Base-by-base conservation (phyloP, 2,888 invertebrate species). In the Aromia moschata region DNA sequence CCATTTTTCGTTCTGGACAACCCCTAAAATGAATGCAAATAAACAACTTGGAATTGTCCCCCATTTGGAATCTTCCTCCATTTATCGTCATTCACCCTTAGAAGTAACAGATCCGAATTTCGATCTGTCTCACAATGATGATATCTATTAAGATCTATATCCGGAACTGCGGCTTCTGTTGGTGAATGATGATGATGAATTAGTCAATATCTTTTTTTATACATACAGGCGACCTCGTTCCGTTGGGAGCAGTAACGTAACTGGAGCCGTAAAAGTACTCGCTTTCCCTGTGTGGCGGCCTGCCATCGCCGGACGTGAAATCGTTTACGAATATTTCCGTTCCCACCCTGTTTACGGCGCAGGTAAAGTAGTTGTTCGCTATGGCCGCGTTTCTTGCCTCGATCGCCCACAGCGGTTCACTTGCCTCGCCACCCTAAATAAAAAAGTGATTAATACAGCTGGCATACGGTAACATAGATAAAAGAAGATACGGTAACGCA, bases 221-320 rank as follows among this genome's bases (percentile, higher is more conserved):
- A 64, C 65, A 82, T 81, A 91, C 92, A 12, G 93, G 94, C 57
- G 96, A 96, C 74, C 97, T 85, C 36, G 87, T 86, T 1, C 98
- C 98, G 83, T 98, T 92, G 0, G 99, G 99, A 1, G 92, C 94
- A 7, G 97, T 89, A 1, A 96, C 86, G 77, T 98, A 99, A 70
- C 93, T 93, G 0, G 96, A 96, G 0, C 97, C 99, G 79, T 97
- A 99, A 79, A 98, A 99, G 69, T 91, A 92, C 5, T 98, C 97
- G 70, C 97, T 91, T 58, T 89, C 87, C 67, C 87, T 89, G 64
- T 87, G 87, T 31, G 89, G 87, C 43, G 90, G 87, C 63, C 72
- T 86, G 0, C 91, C 91, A 82, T 95, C 90, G 0, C 89, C 95
- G 0, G 93, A 93, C 1, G 93, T 92, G 75, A 94, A 96, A 75